Evolutionary conservation across 2,888 invertebrate genomes (phyloP), one percentile per base, ranked within the genome.

Genomic region (Rugalucina vietnamica): DNA sequence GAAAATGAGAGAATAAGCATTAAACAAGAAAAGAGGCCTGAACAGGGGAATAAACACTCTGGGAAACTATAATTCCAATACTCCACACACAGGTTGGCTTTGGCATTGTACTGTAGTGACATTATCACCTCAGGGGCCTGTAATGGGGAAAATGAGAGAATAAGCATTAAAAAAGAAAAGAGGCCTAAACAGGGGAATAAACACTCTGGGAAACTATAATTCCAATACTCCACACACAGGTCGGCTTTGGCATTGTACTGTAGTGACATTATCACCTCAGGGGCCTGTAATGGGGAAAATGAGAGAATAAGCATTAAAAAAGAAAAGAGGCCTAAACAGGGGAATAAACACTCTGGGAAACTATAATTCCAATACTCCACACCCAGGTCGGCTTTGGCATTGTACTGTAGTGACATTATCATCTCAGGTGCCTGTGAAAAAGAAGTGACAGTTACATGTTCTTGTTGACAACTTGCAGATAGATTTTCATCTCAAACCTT

Each of bases 71-170:
- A 29, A 99, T 99, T 79, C 99, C 99, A 91, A 99, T 96, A 89
- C 99, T 99, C 99, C 99, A 99, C 81, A 99, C 96, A 96, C 99
- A 99, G 12, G 99, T 99, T 96, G 99, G 34, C 96, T 99, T 99
- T 99, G 78, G 99, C 99, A 95, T 99, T 98, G 94, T 99, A 99
- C 94, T 99, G 98, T 86, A 98, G 96, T 1, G 99, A 99, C 99
- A 99, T 99, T 93, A 99, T 99, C 76, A 99, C 99, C 96, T 99
- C 99, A 0, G 99, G 99, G 50, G 99, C 99, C 98, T 97, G 50
- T 49, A 49, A 49, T 18, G n/a, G 50, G 99, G 91, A 14, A 79
- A 18, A n/a, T 49, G n/a, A 14, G n/a, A n/a, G n/a, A n/a, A n/a
- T n/a, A n/a, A n/a, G n/a, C n/a, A n/a, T n/a, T n/a, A n/a, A n/a